These are phyloP conservation scores for Conopomorpha cramerella DNA, from an alignment of 1,140 invertebrate genomes.

Conservation along the genomic window DNA sequence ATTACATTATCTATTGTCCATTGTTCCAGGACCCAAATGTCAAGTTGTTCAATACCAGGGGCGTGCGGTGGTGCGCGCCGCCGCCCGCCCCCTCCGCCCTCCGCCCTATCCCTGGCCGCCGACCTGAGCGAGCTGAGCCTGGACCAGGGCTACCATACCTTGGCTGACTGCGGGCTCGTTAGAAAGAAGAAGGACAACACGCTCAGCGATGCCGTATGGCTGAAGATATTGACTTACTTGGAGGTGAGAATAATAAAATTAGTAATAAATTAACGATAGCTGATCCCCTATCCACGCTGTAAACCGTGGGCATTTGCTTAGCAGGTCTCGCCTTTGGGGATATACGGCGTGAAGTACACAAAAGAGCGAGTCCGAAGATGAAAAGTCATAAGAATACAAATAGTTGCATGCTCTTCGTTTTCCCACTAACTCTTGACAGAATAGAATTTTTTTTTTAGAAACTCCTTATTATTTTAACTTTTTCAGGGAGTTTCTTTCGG, in stretches of 20 bases:
- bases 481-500: too few relatives aligned
- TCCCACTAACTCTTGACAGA: too few relatives aligned
- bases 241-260: slow-evolving; percentile 15
- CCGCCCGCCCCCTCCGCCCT: slow-evolving; percentile 41
- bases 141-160: slow-evolving; percentile 77
- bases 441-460: too few relatives aligned
- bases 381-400: too few relatives aligned
- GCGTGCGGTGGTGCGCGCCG: slow-evolving; percentile 38
- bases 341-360: too few relatives aligned
- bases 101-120: slow-evolving; percentile 33
- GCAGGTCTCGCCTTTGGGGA: too few relatives aligned
- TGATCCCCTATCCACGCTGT: too few relatives aligned
- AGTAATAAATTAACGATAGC: neutral
- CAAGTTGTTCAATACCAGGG: slow-evolving; percentile 39
- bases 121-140: slow-evolving; percentile 62
- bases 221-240: slow-evolving; percentile 38
- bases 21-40: slow-evolving; percentile 36
- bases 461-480: too few relatives aligned
- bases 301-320: too few relatives aligned
- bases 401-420: too few relatives aligned
- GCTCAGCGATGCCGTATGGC: slow-evolving; percentile 37
- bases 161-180: slow-evolving; percentile 60
- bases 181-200: slow-evolving; percentile 29
- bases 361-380: too few relatives aligned
- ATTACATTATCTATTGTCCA: neutral